These are phyloP conservation scores for Coendou prehensilis DNA, from an alignment of 2,797 vertebrate genomes.

Conservation along the genomic window DNA sequence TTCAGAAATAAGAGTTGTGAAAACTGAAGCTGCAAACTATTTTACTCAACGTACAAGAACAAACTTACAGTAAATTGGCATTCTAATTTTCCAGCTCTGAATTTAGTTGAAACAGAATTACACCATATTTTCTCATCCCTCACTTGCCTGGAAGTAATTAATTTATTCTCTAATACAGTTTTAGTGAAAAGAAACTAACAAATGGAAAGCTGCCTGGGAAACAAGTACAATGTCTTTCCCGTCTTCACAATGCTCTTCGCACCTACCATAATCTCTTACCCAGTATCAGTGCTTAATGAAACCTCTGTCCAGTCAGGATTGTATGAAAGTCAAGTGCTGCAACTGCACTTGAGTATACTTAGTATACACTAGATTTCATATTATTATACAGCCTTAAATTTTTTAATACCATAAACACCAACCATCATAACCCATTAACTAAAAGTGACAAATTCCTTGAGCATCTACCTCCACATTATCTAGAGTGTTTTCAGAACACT, in stretches of 20 bases:
- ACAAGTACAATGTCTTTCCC: neutral
- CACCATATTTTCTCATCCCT: neutral
- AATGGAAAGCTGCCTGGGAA: neutral
- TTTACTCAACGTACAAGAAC: neutral
- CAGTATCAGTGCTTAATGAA: neutral
- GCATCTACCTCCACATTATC: neutral
- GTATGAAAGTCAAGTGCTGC: neutral
- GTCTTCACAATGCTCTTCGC: neutral
- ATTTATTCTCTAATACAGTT: neutral
- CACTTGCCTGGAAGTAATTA: neutral
- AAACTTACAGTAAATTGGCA: neutral
- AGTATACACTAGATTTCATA: constrained; percentile 6
- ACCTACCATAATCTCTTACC: neutral
- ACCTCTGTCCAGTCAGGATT: neutral
- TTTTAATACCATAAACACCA: neutral
- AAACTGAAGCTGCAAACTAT: neutral
- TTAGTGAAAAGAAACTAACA: neutral
- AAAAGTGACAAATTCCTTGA: constrained; percentile 1
- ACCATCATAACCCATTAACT: neutral
- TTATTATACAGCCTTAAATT: neutral
- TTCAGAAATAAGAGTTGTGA: constrained; percentile 23
- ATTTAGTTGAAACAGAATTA: constrained; percentile 49
- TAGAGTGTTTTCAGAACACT: neutral
- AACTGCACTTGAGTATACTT: neutral
- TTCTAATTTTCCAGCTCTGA: constrained; percentile 22